A percentile compares a stretch with the other conserved stretches of the same genome.
These are phyloP conservation scores for Lumbricus terrestris DNA, from an alignment of 2,888 invertebrate genomes.

Conservation along the genomic window DNA sequence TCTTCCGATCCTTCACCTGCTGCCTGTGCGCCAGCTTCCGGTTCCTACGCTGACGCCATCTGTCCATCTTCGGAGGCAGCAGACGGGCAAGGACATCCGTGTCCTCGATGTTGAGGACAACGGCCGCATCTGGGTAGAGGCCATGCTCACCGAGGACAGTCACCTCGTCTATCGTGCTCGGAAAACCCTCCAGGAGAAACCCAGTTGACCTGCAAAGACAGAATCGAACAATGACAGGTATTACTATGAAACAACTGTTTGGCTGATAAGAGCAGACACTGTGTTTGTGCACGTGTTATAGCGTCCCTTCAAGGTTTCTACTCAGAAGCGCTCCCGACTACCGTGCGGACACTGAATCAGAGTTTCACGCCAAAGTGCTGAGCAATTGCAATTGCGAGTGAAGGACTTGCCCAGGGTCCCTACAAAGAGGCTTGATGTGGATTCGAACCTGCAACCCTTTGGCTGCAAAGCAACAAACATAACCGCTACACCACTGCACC, in stretches of 20 bases:
- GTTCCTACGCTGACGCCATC: slow-evolving; percentile 53
- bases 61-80: slow-evolving; percentile 55
- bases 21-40: slow-evolving; percentile 48
- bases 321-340: too few relatives aligned
- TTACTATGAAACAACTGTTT: neutral
- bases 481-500: too few relatives aligned
- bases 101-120: slow-evolving; percentile 53
- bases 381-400: too few relatives aligned
- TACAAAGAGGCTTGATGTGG: too few relatives aligned
- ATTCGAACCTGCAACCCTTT: too few relatives aligned
- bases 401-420: too few relatives aligned
- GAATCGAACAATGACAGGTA: neutral
- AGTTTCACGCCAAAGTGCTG: too few relatives aligned
- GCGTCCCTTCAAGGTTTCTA: too few relatives aligned
- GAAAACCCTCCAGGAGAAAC: slow-evolving; percentile 59
- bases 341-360: too few relatives aligned
- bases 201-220: slow-evolving; percentile 51
- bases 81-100: slow-evolving; percentile 54
- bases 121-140: slow-evolving; percentile 56
- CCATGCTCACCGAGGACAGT: slow-evolving; percentile 52
- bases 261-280: too few relatives aligned
- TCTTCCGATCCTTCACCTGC: slow-evolving; percentile 52
- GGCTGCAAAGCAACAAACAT: too few relatives aligned
- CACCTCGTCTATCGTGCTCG: slow-evolving; percentile 55
- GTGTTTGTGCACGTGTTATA: too few relatives aligned